phyloP scores from a whole-genome alignment of 2,113 vertebrate species.

The Rhinolophus ferrumequinum region DNA sequence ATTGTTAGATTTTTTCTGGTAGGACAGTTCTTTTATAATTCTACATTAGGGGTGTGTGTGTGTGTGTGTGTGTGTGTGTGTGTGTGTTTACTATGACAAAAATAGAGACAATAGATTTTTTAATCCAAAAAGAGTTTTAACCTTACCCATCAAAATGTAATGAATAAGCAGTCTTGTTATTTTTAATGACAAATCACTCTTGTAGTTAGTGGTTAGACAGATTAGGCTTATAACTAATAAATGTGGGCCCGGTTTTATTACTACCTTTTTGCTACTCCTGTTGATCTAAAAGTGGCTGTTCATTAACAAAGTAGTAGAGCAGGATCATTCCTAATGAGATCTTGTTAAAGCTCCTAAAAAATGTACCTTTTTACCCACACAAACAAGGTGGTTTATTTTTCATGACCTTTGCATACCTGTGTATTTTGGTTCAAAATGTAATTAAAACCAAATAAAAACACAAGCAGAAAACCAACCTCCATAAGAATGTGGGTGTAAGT shows the following conservation, averaged over 20 bases:
- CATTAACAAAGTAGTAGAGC: conserved; percentile 34
- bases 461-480: neutral
- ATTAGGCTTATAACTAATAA: conserved; percentile 57
- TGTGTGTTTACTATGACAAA: neutral
- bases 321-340: conserved; percentile 24
- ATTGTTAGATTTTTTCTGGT: neutral
- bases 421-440: conserved; percentile 34
- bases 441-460: conserved; percentile 37
- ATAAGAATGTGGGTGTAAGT: neutral
- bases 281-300: conserved; percentile 30
- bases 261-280: neutral
- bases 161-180: neutral
- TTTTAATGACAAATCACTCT: conserved; percentile 30
- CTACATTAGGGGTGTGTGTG: neutral
- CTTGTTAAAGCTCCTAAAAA: conserved; percentile 47
- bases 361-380: neutral
- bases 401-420: neutral
- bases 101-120: neutral
- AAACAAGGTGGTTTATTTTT: neutral
- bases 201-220: neutral
- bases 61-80: neutral
- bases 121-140: neutral
- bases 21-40: neutral
- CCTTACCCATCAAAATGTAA: neutral
- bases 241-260: conserved; percentile 41